Base-by-base conservation (phyloP, 2,888 invertebrate genomes). In the Cyclophora punctaria region DNA sequence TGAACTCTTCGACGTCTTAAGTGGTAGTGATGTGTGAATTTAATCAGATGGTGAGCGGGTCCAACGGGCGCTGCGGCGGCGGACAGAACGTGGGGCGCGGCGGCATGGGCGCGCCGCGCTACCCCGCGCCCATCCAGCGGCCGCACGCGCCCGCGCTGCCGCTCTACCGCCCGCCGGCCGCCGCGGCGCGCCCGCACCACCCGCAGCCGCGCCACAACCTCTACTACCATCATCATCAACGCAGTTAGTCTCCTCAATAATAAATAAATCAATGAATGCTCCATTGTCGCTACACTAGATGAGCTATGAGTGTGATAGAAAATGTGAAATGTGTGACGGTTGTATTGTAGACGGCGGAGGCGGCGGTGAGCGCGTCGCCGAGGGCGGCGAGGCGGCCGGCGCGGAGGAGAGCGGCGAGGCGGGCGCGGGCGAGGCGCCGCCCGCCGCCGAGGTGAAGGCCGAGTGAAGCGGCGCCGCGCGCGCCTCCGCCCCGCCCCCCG, bases 81-180 rank as follows among this genome's bases (percentile, higher is more conserved):
- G 73, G 71, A 48, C 70, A 63, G 45, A 67, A 59, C 34, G 69
- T 57, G 71, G 59, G 62, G 44, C 78, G 81, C 63, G 80, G 79
- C 57, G 76, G 74, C 45, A 64, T 79, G 73, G 60, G 63, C 47
- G 79, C 83, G 59, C 85, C 84, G 69, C 85, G 89, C 56, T 90
- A 89, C 77, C 90, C 90, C 45, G 80, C 90, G 67, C 90, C 90
- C 63, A 90, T 90, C 66, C 90, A 90, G 79, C 83, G 90, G 35
- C 90, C 90, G 59, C 84, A 77, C 66, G 81, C 85, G 67, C 83
- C 83, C 59, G 78, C 80, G 51, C 64, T 74, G 71, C 79, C 82
- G 48, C 64, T 75, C 67, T 86, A 75, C 77, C 78, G 83, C 71
- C 71, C 79, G 64, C 77, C 69, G 62, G 71, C 76, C 62, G 55